Conservation (phyloP, 2,113 vertebrate genomes). For the Marmota flaviventris region DNA sequence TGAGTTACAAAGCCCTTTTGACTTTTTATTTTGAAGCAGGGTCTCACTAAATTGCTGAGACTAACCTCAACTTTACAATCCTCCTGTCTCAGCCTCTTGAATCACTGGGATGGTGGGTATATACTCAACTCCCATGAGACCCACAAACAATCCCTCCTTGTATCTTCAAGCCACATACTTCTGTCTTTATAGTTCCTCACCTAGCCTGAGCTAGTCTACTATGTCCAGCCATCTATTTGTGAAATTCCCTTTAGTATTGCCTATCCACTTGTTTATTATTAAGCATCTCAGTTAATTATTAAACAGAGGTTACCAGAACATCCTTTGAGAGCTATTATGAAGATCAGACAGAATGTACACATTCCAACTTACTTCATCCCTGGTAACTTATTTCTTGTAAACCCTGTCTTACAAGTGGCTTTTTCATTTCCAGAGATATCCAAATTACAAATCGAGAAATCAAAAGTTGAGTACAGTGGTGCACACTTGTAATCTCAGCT, state of each 20-base stretch:
- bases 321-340: too few species aligned
- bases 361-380: constrained; percentile 6
- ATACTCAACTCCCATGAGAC: not conserved
- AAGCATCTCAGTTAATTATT: not conserved
- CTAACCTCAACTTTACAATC: too few species aligned
- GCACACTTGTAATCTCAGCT: too few species aligned
- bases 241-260: not conserved
- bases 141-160: too few species aligned
- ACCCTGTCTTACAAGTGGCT: not conserved
- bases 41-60: too few species aligned
- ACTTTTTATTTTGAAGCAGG: not conserved
- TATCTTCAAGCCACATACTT: not conserved
- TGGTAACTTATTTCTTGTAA: constrained; percentile 6
- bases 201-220: not conserved
- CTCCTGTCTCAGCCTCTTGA: too few species aligned
- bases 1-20: not conserved
- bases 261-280: not conserved
- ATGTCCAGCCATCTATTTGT: not conserved
- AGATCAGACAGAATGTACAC: not conserved
- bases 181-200: not conserved
- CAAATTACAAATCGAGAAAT: constrained; percentile 8
- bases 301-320: too few species aligned
- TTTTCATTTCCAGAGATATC: not conserved
- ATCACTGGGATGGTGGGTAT: too few species aligned
- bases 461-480: not conserved